Base-by-base conservation (phyloP, 2,113 vertebrate genomes). In the Crotalus horridus region DNA sequence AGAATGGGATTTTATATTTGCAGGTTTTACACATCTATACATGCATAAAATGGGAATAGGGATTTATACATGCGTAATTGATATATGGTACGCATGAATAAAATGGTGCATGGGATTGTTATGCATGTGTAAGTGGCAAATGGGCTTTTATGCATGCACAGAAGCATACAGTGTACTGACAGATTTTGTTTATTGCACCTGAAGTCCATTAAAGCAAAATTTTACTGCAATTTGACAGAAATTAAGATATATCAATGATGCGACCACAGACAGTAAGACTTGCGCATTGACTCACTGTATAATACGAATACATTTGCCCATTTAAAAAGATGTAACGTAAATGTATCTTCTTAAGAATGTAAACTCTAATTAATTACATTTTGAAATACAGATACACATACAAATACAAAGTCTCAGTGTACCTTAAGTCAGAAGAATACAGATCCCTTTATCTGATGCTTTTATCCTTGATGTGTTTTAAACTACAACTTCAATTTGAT, bases 231-330 rank as follows among this genome's bases (percentile, higher is more conserved):
- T 33, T 88, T 93, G 88, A 92, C 95, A 91, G 87, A 87, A 93
- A 94, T 93, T 94, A 94, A 93, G 94, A 91, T 90, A 85, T 89
- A 93, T 56, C 91, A 55, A 6, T 54, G 89, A 91, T 26, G 91
- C 92, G 94, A 90, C 92, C 95, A 93, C 94, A 95, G 92, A 88
- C 85, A 88, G 4, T 59, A 88, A 93, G 93, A 88, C 94, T 94
- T 94, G 94, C 93, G 91, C 10, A 69, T 90, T 0, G 0, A 91
- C 33, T 92, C 96, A 85, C 91, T 94, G 94, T 95, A 91, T 95
- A 95, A 39, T 8, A 46, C 5, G n/a, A 85, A 95, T 89, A 86
- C 86, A 29, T 90, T 94, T 93, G 87, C 91, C 81, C 51, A 48
- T 89, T 95, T 92, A 93, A 69, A 95, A 26, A 94, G 92, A 93